Conservation (phyloP, 2,797 vertebrate species). For the Chanos chanos region DNA sequence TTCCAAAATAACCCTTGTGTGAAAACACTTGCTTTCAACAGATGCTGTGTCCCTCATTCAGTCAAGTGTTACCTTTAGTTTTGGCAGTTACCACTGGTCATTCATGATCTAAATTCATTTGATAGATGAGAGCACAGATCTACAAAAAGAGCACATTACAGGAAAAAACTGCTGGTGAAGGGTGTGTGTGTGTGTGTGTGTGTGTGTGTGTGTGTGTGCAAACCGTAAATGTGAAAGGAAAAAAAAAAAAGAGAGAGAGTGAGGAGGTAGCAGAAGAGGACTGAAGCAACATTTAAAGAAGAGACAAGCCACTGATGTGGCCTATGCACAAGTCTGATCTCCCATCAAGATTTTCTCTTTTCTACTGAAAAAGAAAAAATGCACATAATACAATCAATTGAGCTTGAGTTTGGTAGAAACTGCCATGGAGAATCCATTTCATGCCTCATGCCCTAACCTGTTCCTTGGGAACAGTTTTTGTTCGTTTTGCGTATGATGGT, state of each 20-base stretch:
- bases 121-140: not conserved
- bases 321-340: conserved; percentile 7
- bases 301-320: conserved; percentile 19
- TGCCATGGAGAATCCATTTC: no score
- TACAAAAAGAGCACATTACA: conserved; percentile 9
- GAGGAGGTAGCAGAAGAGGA: conserved; percentile 31
- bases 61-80: no score
- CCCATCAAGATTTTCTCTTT: not conserved
- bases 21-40: no score
- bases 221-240: conserved; percentile 65
- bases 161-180: conserved; percentile 67
- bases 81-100: conserved; percentile 58
- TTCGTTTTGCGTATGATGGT: not conserved
- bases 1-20: no score
- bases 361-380: not conserved
- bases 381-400: conserved; percentile 20
- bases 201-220: conserved; percentile 40
- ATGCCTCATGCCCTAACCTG: no score
- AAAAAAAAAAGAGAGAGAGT: conserved; percentile 46
- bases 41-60: no score
- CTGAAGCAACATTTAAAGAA: conserved; percentile 24
- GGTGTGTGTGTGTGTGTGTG: conserved; percentile 23
- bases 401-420: conserved; percentile 27
- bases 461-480: not conserved
- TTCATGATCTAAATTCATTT: conserved; percentile 62